Percentiles rank a stretch among this genome's conserved stretches.
Evolutionary conservation across 1,140 invertebrate genomes (phyloP).

Genomic region (Drosophila tristis): DNA sequence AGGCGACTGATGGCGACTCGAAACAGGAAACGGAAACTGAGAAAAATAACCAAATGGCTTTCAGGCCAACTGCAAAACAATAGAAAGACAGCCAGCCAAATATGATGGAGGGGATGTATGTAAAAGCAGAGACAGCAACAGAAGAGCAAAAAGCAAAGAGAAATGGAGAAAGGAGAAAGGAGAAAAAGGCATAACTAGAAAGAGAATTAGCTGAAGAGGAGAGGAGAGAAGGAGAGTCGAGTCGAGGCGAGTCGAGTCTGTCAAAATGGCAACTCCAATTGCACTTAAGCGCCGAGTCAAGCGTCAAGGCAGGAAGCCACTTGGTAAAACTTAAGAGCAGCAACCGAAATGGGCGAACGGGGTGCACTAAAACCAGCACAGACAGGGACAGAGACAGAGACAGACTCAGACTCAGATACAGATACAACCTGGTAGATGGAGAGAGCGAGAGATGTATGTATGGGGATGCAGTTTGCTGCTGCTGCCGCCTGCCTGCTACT

Average conservation of each 20-base stretch:
- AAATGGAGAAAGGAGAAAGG: too few relatives aligned
- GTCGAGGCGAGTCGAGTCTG: constrained; percentile 27
- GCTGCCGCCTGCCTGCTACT: constrained; percentile 25
- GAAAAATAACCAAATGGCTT: constrained; percentile 62
- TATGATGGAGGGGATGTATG: constrained; percentile 4
- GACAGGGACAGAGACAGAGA: constrained; percentile 6
- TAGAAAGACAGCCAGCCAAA: constrained; percentile 54
- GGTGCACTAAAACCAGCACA: constrained; percentile 9
- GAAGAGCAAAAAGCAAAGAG: too few relatives aligned
- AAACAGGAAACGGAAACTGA: constrained; percentile 75
- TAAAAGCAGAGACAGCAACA: constrained; percentile 12
- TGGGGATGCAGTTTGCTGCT: constrained; percentile 23
- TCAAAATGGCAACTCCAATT: constrained; percentile 80
- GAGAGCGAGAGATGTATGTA: background rate
- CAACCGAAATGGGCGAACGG: constrained; percentile 32
- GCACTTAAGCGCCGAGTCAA: constrained; percentile 80
- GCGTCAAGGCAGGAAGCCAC: constrained; percentile 77
- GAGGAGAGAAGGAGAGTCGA: constrained; percentile 1
- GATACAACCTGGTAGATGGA: background rate
- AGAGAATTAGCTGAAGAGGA: background rate
- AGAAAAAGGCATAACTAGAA: background rate
- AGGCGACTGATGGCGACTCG: constrained; percentile 38
- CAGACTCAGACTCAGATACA: background rate
- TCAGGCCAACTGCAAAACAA: constrained; percentile 51
- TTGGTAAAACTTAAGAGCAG: constrained; percentile 63